Evolutionary conservation across 2,888 invertebrate genomes (phyloP).

Genomic region (Lampropteryx suffumata): DNA sequence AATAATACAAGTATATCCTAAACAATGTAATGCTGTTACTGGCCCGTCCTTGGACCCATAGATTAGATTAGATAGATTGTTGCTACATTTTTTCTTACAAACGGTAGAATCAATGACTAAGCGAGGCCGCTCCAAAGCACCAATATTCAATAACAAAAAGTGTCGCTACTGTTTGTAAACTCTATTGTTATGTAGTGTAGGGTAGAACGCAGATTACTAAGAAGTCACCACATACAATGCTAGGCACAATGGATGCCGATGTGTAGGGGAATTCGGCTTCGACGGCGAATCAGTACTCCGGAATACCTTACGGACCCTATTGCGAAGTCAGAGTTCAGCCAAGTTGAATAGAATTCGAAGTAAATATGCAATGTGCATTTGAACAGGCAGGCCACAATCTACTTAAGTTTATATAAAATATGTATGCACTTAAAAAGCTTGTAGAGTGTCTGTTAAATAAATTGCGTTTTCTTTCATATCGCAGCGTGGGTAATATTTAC

Average conservation of each 20-base stretch:
- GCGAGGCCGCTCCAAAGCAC: too few relatives aligned
- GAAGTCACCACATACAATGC: constrained; percentile 44
- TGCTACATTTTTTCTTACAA: too few relatives aligned
- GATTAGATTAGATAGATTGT: too few relatives aligned
- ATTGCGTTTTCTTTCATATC: background rate
- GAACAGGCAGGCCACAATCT: background rate
- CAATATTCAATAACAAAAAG: background rate
- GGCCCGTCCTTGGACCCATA: too few relatives aligned
- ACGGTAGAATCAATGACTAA: too few relatives aligned
- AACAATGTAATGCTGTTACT: too few relatives aligned
- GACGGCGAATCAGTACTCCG: constrained; percentile 44
- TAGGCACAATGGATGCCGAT: constrained; percentile 74
- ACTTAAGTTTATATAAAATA: background rate
- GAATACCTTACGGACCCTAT: constrained; percentile 23
- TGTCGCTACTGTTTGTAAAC: too few relatives aligned
- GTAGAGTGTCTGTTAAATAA: too few relatives aligned
- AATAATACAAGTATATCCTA: too few relatives aligned
- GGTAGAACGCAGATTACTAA: constrained; percentile 13
- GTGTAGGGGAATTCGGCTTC: constrained; percentile 68
- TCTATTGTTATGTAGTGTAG: background rate
- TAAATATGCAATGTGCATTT: constrained; percentile 9
- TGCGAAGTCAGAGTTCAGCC: constrained; percentile 18
- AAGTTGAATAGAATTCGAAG: constrained; percentile 15
- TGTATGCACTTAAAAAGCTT: background rate
- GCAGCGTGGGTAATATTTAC: background rate